Conservation (phyloP, 2,888 invertebrate species). For the Frankliniella fusca region DNA sequence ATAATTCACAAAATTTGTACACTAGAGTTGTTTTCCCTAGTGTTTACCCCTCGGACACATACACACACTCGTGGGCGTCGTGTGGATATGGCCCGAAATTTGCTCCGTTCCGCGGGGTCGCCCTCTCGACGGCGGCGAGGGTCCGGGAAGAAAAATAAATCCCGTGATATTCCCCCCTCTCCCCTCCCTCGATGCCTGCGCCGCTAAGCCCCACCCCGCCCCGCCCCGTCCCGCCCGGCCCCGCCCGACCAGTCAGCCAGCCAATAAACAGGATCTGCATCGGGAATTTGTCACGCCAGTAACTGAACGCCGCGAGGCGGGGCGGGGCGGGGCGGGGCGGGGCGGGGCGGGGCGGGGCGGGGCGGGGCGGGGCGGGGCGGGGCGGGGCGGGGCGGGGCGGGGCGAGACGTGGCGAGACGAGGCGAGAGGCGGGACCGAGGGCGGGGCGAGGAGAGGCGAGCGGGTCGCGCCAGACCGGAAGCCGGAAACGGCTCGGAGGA, state of each 20-base stretch:
- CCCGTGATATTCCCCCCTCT: background rate
- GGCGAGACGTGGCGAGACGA: no score
- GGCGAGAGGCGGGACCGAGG: no score
- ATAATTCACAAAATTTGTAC: no score
- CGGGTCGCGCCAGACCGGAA: no score
- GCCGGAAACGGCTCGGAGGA: no score
- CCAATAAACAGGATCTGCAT: conserved; percentile 8
- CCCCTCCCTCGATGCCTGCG: no score
- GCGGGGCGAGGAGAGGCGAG: no score
- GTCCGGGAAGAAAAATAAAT: conserved; percentile 57
- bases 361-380: no score
- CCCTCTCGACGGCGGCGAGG: conserved; percentile 45
- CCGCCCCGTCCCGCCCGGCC: conserved; percentile 54
- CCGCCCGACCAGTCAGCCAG: background rate
- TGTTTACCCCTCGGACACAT: no score
- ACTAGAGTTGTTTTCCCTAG: no score
- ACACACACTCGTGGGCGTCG: no score
- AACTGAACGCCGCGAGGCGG: background rate
- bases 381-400: no score
- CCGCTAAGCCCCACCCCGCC: background rate
- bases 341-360: background rate
- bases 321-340: background rate
- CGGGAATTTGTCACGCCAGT: conserved; percentile 6
- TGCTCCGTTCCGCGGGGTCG: background rate
- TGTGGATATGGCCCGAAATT: background rate